A percentile compares a stretch with the other conserved stretches of the same genome.
Evolutionary conservation across 2,113 vertebrate species (phyloP).

Genomic region (Grallaria varia): DNA sequence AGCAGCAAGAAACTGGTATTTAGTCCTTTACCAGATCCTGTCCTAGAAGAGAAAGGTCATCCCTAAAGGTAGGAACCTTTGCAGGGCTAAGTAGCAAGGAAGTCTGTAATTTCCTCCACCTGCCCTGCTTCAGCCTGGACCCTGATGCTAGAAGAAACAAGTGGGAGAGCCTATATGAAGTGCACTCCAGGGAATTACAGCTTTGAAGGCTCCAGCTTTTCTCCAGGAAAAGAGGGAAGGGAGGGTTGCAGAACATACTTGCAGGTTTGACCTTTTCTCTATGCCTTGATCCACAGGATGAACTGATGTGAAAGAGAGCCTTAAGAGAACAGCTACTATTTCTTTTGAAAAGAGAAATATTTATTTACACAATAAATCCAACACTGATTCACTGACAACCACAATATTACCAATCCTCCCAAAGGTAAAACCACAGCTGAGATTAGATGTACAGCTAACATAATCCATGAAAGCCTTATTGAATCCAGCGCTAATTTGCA

Average conservation of each 20-base stretch:
- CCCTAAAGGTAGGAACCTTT: neutral
- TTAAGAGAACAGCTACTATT: neutral
- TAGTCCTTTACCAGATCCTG: neutral
- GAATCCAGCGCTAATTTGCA: neutral
- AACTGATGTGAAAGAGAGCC: neutral
- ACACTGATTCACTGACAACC: rapidly evolving
- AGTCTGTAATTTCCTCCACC: neutral
- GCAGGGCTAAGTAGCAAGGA: neutral
- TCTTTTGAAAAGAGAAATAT: neutral
- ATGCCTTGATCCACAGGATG: neutral
- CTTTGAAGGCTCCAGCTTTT: neutral
- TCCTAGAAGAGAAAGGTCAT: neutral
- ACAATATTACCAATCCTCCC: neutral
- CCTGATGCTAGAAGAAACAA: neutral
- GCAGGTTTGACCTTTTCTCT: neutral
- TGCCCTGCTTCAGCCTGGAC: neutral
- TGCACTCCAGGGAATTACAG: neutral
- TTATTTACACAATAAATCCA: neutral
- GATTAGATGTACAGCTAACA: neutral
- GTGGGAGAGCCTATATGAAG: neutral
- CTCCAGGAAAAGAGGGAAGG: neutral
- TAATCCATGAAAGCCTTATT: neutral
- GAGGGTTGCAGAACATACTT: neutral
- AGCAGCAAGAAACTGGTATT: neutral
- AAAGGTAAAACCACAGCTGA: neutral